Percentiles rank a stretch among this genome's conserved stretches.
These are phyloP conservation scores for Hetaerina americana DNA, from an alignment of 1,140 invertebrate species.

Conservation along the genomic window DNA sequence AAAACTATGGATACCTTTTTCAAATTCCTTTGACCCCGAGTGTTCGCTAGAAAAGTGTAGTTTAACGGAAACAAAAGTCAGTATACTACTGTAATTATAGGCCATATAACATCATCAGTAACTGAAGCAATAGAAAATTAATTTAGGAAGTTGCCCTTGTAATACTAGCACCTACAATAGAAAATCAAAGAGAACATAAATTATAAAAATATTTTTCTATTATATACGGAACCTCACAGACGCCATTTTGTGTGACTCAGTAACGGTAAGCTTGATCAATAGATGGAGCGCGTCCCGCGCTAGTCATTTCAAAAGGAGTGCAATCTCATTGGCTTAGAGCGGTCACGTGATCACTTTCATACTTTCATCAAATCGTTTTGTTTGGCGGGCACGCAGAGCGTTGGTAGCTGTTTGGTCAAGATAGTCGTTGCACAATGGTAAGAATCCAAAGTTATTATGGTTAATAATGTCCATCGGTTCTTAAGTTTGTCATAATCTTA, in stretches of 20 bases:
- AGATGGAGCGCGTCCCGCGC: constrained; percentile 14
- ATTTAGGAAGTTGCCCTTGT: no score
- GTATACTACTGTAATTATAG: no score
- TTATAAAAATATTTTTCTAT: no score
- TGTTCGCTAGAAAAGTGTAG: no score
- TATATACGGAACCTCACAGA: neutral
- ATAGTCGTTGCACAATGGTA: constrained; percentile 27
- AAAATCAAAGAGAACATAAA: no score
- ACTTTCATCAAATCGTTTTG: constrained; percentile 11
- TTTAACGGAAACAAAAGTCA: no score
- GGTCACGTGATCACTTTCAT: constrained; percentile 16
- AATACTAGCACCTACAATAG: no score
- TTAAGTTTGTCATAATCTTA: constrained; percentile 15
- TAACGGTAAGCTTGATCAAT: constrained; percentile 7
- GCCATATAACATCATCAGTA: no score
- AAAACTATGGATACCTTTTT: neutral
- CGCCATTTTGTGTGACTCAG: constrained; percentile 7
- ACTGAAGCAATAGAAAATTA: no score
- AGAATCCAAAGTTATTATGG: constrained; percentile 34
- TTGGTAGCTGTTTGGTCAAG: constrained; percentile 8
- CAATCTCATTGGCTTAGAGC: constrained; percentile 10
- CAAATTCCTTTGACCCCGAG: no score
- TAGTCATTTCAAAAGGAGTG: constrained; percentile 10
- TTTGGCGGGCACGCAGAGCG: constrained; percentile 22
- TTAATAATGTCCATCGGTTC: constrained; percentile 24